Percentiles rank a stretch among this genome's conserved stretches.
Evolutionary conservation across 2,113 vertebrate genomes (phyloP).

Genomic region (Piprites chloris): DNA sequence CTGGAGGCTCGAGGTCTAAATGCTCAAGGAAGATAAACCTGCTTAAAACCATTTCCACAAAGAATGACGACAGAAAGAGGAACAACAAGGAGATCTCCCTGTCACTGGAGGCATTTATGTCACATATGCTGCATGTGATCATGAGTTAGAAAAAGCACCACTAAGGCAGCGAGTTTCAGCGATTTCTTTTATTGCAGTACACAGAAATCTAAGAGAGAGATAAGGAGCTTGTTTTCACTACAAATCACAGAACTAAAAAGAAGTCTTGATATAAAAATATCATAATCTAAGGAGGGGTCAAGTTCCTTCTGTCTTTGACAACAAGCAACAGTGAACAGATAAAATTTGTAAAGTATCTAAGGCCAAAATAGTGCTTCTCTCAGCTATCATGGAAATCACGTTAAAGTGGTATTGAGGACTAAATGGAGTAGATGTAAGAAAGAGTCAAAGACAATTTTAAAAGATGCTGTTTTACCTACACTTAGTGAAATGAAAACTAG

Average conservation of each 20-base stretch:
- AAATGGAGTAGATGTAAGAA: not conserved
- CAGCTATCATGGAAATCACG: not conserved
- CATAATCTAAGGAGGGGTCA: not conserved
- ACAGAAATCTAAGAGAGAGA: not conserved
- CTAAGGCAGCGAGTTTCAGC: not conserved
- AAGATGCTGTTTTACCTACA: not conserved
- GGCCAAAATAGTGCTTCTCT: not conserved
- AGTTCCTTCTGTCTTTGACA: not conserved
- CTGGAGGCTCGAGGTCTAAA: slow-evolving; percentile 11
- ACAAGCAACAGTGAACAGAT: fast-evolving
- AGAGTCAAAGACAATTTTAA: not conserved
- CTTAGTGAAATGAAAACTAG: not conserved
- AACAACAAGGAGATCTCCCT: not conserved
- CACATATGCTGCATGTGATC: not conserved
- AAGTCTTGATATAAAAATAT: not conserved
- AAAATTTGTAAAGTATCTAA: not conserved
- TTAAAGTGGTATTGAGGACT: not conserved
- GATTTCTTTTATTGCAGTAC: not conserved
- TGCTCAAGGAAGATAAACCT: not conserved
- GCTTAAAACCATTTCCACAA: slow-evolving; percentile 1
- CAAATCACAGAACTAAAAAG: not conserved
- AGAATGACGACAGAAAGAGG: not conserved
- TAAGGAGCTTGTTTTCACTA: not conserved
- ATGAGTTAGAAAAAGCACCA: not conserved
- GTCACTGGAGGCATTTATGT: not conserved